phyloP scores from a whole-genome alignment of 2,113 vertebrate species.

The Rhegmatorhina hoffmannsi region DNA sequence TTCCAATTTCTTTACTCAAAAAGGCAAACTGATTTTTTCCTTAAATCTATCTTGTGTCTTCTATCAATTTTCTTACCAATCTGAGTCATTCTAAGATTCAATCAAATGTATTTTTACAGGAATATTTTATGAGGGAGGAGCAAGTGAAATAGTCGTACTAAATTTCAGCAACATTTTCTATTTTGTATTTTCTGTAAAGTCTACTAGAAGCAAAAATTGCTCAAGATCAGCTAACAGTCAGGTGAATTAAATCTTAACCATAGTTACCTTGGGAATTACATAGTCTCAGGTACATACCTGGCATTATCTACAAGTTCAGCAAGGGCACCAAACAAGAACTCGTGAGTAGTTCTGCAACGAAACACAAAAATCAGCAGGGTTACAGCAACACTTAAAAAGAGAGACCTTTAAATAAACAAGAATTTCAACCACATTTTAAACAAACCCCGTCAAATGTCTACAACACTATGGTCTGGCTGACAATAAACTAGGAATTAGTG shows the following conservation, averaged over 20 bases:
- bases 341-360: conserved; percentile 92
- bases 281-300: conserved; percentile 81
- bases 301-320: conserved; percentile 98
- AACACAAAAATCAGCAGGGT: conserved; percentile 50
- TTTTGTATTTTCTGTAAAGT: neutral
- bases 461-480: rapidly evolving
- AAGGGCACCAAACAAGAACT: conserved; percentile 98
- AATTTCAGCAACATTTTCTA: neutral
- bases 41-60: neutral
- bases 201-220: neutral
- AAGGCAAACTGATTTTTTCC: neutral
- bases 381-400: neutral
- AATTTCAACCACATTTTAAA: neutral
- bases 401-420: neutral
- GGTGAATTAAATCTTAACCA: neutral
- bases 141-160: neutral
- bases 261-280: neutral
- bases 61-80: neutral
- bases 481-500: neutral
- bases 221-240: neutral
- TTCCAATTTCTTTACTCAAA: neutral
- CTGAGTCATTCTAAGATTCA: neutral
- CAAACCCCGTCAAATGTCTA: neutral
- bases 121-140: neutral
- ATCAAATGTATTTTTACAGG: neutral